phyloP scores from a whole-genome alignment of 2,113 vertebrate genomes.

The Gadus macrocephalus region DNA sequence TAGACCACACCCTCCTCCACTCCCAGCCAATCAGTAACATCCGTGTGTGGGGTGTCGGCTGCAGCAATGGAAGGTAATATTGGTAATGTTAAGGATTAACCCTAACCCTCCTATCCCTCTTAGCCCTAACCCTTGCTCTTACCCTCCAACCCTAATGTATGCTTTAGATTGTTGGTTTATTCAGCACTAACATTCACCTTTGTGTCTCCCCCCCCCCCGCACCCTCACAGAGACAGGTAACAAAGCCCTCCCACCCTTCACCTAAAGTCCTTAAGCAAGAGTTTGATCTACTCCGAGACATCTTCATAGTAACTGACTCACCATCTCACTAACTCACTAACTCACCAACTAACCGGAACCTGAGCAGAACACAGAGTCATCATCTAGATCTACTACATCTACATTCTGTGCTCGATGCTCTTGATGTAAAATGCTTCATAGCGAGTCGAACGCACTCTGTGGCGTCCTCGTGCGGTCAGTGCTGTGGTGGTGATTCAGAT shows the following conservation, averaged over 20 bases:
- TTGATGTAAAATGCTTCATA: no score
- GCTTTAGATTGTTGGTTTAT: not conserved
- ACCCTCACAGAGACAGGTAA: conserved; percentile 1
- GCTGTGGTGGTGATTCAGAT: no score
- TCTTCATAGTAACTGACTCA: no score
- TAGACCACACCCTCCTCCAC: conserved; percentile 87
- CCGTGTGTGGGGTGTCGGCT: conserved; percentile 96
- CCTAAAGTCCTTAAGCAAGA: not conserved
- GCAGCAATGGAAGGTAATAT: conserved; percentile 89
- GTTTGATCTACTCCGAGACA: not conserved
- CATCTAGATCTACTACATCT: no score
- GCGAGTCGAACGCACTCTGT: no score
- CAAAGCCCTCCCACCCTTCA: not conserved
- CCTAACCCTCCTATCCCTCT: no score
- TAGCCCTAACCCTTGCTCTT: not conserved
- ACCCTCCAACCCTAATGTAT: not conserved
- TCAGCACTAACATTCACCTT: not conserved
- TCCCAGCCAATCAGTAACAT: conserved; percentile 93
- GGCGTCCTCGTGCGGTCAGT: no score
- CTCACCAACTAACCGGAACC: no score
- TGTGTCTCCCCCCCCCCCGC: not conserved
- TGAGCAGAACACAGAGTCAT: no score
- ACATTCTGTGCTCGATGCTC: no score
- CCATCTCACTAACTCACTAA: no score
- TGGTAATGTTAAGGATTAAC: no score